Conservation (phyloP, 1,140 invertebrate genomes). For the Littorina saxatilis region DNA sequence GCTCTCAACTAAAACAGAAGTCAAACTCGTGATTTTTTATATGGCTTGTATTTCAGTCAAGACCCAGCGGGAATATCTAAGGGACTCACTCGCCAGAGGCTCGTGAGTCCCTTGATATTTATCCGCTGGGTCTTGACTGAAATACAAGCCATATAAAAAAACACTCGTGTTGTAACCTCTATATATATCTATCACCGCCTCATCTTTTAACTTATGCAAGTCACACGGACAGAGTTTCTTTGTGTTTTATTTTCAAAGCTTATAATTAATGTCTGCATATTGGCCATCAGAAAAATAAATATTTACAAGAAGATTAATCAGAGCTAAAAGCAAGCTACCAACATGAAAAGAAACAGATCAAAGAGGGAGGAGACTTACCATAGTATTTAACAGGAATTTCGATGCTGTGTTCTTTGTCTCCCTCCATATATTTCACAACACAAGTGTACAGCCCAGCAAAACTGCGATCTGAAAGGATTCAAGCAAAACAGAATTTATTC, state of each 20-base stretch:
- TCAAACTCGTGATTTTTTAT: too few relatives aligned
- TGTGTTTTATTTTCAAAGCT: neutral
- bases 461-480: constrained; percentile 1
- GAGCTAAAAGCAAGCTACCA: neutral
- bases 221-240: neutral
- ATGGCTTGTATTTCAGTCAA: too few relatives aligned
- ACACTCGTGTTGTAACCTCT: too few relatives aligned
- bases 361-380: neutral
- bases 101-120: too few relatives aligned
- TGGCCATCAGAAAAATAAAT: neutral
- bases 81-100: too few relatives aligned
- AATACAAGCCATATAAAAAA: too few relatives aligned
- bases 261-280: too few relatives aligned
- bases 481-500: neutral
- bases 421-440: neutral
- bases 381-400: neutral
- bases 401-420: neutral
- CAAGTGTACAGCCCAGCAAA: constrained; percentile 4
- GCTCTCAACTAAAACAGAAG: too few relatives aligned
- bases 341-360: neutral
- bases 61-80: too few relatives aligned
- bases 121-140: too few relatives aligned
- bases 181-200: too few relatives aligned
- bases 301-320: neutral
- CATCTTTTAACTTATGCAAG: too few relatives aligned